A percentile compares a stretch with the other conserved stretches of the same genome.
Conservation (phyloP, 2,113 vertebrate species). For the Malurus cyaneus region DNA sequence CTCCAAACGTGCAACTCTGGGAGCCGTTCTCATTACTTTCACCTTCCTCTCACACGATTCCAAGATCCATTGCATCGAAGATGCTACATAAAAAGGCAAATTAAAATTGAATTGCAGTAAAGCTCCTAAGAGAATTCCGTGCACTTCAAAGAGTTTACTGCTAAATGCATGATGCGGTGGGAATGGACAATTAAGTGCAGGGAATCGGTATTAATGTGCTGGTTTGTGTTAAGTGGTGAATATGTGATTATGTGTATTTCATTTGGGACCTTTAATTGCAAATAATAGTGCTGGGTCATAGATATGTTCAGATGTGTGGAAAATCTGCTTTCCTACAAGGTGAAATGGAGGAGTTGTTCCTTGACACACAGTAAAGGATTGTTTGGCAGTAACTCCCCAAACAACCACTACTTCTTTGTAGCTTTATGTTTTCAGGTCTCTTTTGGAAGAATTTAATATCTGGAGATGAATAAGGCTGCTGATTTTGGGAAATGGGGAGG, state of each 20-base stretch:
- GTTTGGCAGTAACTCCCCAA: neutral
- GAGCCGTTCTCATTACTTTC: conserved; percentile 1
- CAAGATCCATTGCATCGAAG: neutral
- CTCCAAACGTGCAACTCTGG: neutral
- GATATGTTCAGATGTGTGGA: neutral
- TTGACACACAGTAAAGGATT: neutral
- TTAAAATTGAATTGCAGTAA: conserved; percentile 28
- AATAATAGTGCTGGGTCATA: neutral
- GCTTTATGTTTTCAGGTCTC: neutral
- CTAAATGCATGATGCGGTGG: neutral
- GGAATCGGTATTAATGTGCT: conserved; percentile 1
- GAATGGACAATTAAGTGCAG: conserved; percentile 13
- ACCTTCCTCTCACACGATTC: neutral
- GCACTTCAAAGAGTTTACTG: neutral
- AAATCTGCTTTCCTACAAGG: conserved; percentile 11
- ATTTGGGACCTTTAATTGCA: conserved; percentile 19
- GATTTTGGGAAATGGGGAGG: too few species aligned
- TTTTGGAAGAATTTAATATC: neutral
- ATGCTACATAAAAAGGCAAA: conserved; percentile 33
- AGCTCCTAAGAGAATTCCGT: neutral
- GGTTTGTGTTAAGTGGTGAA: neutral
- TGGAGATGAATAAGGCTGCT: neutral
- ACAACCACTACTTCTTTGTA: neutral
- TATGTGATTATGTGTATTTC: neutral
- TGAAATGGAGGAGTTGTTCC: neutral